Evolutionary conservation across 1,140 invertebrate species (phyloP), one percentile per base, ranked within the genome.

Genomic region (Magallana ariakensis): DNA sequence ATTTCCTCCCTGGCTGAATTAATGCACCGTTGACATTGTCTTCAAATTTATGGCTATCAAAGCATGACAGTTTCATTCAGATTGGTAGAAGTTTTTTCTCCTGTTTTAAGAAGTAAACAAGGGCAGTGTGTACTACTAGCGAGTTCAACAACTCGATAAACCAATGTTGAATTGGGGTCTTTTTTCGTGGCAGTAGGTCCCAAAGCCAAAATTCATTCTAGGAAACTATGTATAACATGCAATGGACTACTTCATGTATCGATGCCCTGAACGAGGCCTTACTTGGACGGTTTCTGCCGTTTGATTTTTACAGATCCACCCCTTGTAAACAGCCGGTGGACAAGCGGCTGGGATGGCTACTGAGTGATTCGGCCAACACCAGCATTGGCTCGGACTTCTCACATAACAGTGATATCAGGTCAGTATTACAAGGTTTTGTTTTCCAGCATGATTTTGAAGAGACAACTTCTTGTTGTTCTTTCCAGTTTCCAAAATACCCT

Each of bases 301-400:
- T 75, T 75, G 66, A 75, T 75, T 75, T 75, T 46, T 46, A 46
- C 33, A 75, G 66, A 75, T 75, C 66, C 22, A 75, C 66, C 22
- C 66, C 66, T 9, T 10, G 22, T 26, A 75, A 75, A 33, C 66
- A 75, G 66, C 66, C 66, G 11, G 66, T 75, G 66, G 66, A 75
- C 66, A 75, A 75, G 22, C 66, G 66, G 22, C 22, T 75, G 22
- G 66, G 66, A 75, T 75, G 66, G 66, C 22, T 75, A 13, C 22
- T 75, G 26, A 75, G 66, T 75, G 66, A 75, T 26, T 75, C 66
- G 22, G 66, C 66, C 66, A 75, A 75, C 66, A 75, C 66, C 66
- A 75, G 66, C 9, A 4, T 75, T 19, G 66, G 66, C 1, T 75
- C 66, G 22, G 66, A 75, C 22, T 75, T 75, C 66, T 75, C 66